Conservation (phyloP, 2,888 invertebrate species). For the Creontiades dilutus region DNA sequence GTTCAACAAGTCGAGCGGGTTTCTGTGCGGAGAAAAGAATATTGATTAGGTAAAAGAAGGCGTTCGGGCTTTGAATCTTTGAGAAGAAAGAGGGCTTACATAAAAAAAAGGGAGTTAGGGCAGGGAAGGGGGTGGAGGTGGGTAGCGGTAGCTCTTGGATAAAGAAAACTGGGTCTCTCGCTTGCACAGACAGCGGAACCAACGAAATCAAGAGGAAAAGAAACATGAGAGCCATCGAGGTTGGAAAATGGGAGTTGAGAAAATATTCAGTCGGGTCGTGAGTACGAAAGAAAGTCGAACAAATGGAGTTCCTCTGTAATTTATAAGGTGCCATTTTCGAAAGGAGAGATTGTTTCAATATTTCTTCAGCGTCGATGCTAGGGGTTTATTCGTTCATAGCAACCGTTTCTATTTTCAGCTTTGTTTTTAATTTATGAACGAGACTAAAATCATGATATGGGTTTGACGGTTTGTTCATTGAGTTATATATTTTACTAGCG, state of each 20-base stretch:
- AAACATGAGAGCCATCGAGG: constrained; percentile 24
- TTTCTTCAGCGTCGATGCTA: neutral
- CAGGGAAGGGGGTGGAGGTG: too few species aligned
- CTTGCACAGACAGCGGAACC: neutral
- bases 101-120: neutral
- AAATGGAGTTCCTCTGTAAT: neutral
- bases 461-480: neutral
- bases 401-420: too few species aligned
- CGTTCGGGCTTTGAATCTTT: neutral
- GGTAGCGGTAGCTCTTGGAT: too few species aligned
- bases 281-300: neutral
- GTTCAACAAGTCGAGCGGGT: constrained; percentile 9
- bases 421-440: too few species aligned
- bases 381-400: neutral
- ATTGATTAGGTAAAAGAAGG: constrained; percentile 2
- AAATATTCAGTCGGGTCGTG: neutral
- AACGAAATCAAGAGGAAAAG: constrained; percentile 17
- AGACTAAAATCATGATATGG: too few species aligned
- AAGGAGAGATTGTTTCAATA: neutral
- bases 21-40: neutral
- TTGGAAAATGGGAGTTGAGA: constrained; percentile 31
- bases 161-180: constrained; percentile 8
- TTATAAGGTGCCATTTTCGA: constrained; percentile 2
- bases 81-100: neutral
- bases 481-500: neutral